Conservation (phyloP, 1,140 invertebrate species). For the Formica exsecta region DNA sequence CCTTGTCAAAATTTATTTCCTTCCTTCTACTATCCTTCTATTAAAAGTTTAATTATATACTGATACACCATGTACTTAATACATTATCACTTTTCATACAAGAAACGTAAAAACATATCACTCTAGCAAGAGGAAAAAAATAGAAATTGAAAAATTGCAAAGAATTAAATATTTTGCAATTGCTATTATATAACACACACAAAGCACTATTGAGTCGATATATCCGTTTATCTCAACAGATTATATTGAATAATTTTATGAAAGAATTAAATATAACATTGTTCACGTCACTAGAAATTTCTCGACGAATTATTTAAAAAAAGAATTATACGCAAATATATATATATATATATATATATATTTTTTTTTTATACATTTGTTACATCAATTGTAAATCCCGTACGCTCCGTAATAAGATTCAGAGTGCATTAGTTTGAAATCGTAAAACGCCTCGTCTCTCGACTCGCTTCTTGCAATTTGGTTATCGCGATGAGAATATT, state of each 20-base stretch:
- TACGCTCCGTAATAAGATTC: constrained; percentile 14
- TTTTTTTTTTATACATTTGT: background rate
- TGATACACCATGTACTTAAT: background rate
- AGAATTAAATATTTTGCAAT: background rate
- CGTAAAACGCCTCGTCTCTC: background rate
- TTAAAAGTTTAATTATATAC: background rate
- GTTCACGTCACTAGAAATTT: background rate
- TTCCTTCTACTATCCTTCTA: too few relatives aligned
- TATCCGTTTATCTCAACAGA: background rate
- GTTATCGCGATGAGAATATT: constrained; percentile 50
- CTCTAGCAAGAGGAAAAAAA: too few relatives aligned
- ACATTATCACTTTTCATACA: background rate
- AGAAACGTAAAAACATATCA: background rate
- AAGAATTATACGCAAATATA: background rate
- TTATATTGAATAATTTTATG: background rate
- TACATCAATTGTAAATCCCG: background rate
- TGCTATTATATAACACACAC: background rate
- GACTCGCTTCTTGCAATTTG: background rate
- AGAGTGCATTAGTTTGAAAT: background rate
- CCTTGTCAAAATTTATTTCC: background rate
- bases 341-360: background rate
- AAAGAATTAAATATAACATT: background rate
- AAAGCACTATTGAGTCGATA: background rate
- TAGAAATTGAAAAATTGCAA: background rate
- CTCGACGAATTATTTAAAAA: background rate